These are phyloP conservation scores for Trichopoda pennipes DNA, from an alignment of 2,888 invertebrate species.

Conservation along the genomic window DNA sequence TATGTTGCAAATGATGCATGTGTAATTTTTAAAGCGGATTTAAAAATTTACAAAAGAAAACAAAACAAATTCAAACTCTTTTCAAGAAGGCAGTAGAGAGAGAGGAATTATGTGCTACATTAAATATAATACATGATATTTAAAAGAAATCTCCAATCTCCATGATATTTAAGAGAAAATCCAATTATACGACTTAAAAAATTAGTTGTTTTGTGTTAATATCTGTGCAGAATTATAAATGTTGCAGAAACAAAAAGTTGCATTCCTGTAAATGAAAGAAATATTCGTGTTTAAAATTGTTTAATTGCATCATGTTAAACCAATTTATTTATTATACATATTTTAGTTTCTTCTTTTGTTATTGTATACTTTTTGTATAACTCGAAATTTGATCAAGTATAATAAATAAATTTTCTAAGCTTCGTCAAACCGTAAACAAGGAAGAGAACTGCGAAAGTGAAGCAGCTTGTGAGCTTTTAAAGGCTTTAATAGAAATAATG, in stretches of 20 bases:
- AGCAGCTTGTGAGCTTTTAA: too few species aligned
- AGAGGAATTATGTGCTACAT: background rate
- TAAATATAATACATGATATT: conserved; percentile 21
- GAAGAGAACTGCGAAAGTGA: too few species aligned
- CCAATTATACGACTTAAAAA: conserved; percentile 25
- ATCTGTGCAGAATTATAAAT: background rate
- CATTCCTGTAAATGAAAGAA: background rate
- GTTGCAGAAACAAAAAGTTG: background rate
- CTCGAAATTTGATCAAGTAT: too few species aligned
- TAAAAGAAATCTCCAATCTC: conserved; percentile 26
- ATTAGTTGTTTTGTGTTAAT: background rate
- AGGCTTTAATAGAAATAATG: too few species aligned
- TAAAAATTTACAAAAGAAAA: conserved; percentile 18
- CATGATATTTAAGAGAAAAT: conserved; percentile 26
- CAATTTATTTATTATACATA: too few species aligned
- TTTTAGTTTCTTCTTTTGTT: too few species aligned
- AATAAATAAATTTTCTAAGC: too few species aligned
- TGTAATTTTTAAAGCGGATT: conserved; percentile 52
- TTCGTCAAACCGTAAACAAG: too few species aligned
- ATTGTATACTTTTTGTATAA: too few species aligned
- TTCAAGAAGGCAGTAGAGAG: conserved; percentile 4
- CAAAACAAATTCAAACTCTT: conserved; percentile 5
- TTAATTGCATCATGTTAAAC: too few species aligned
- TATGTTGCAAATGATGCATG: conserved; percentile 49
- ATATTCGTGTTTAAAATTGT: too few species aligned